phyloP scores from a whole-genome alignment of 2,113 vertebrate species.

The Mormyrus iriodes region DNA sequence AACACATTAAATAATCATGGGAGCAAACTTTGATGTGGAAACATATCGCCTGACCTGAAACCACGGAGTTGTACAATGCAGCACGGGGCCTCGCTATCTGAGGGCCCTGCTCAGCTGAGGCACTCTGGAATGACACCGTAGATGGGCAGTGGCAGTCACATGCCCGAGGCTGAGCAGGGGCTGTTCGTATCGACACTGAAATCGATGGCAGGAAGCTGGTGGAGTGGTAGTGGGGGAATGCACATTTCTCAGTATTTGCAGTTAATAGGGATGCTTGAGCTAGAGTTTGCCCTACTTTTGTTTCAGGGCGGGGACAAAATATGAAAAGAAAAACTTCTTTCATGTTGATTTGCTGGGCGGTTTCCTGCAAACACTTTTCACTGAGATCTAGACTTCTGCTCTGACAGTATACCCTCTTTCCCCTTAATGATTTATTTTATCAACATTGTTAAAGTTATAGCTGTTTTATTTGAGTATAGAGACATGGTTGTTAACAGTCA shows the following conservation, averaged over 20 bases:
- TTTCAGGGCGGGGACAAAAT: neutral
- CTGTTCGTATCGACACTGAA: neutral
- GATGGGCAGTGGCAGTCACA: neutral
- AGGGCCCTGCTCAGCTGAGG: neutral
- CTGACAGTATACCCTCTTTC: neutral
- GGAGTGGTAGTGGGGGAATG: neutral
- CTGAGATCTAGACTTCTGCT: neutral
- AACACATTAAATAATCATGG: conserved; percentile 20
- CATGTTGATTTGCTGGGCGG: neutral
- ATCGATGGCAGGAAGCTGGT: neutral
- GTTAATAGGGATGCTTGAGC: neutral
- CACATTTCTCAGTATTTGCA: too few species aligned
- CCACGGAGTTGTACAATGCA: neutral
- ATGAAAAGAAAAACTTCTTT: neutral
- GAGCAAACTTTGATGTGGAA: conserved; percentile 16
- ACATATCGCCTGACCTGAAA: neutral
- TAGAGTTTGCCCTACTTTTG: neutral
- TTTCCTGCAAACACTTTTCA: neutral
- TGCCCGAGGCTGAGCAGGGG: neutral
- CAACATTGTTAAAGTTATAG: neutral
- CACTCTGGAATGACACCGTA: neutral
- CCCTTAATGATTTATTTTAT: neutral
- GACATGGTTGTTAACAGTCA: neutral
- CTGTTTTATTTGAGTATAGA: neutral
- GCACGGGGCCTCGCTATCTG: neutral